Conservation (phyloP, 2,888 invertebrate species). For the Folsomia candida region DNA sequence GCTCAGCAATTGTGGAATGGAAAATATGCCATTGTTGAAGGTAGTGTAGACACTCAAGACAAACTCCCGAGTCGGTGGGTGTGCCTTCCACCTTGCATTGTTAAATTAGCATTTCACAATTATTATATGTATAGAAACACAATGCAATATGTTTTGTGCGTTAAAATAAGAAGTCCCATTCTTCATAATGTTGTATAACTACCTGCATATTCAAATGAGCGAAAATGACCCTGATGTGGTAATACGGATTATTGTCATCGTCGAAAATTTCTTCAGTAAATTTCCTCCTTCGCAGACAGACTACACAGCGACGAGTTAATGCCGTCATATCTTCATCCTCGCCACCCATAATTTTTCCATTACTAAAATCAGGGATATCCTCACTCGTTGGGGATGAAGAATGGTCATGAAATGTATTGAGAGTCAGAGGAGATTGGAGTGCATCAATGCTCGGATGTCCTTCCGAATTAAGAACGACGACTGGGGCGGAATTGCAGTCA, state of each 20-base stretch:
- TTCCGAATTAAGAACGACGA: no score
- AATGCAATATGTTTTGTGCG: no score
- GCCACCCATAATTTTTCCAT: slow-evolving; percentile 23
- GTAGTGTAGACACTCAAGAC: slow-evolving; percentile 42
- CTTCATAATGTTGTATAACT: no score
- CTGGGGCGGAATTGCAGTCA: no score
- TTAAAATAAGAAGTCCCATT: no score
- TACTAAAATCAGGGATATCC: no score
- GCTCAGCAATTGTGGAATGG: slow-evolving; percentile 35
- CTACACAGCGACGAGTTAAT: slow-evolving; percentile 36
- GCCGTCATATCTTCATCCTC: slow-evolving; percentile 34
- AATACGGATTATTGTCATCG: slow-evolving; percentile 33
- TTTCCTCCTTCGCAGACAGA: slow-evolving; percentile 42
- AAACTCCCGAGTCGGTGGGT: slow-evolving; percentile 35
- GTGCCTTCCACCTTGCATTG: slow-evolving; percentile 27
- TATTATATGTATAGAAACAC: no score
- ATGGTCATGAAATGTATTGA: no score
- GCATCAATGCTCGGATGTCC: no score
- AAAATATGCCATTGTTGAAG: slow-evolving; percentile 48
- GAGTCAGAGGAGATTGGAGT: no score
- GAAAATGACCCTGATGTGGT: slow-evolving; percentile 40
- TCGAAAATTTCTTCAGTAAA: slow-evolving; percentile 47
- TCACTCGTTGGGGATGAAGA: no score
- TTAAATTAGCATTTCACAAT: neutral
- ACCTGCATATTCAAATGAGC: slow-evolving; percentile 43